Evolutionary conservation across 1,140 invertebrate species (phyloP).

Genomic region (Maconellicoccus hirsutus): DNA sequence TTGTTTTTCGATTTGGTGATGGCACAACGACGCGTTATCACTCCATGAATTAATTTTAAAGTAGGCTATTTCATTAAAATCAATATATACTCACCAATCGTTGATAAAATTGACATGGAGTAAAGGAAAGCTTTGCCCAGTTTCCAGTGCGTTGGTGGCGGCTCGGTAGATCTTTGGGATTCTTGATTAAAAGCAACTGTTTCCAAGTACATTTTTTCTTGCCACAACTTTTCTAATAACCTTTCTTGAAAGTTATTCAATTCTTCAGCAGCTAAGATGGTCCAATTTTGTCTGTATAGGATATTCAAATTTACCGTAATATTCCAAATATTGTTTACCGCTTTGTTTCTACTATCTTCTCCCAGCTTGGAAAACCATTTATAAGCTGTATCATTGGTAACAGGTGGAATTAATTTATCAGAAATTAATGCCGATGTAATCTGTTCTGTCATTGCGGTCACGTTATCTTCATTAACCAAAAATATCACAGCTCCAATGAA

Average conservation of each 20-base stretch:
- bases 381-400: conserved; percentile 32
- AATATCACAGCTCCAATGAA: conserved; percentile 86
- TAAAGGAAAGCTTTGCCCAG: conserved; percentile 90
- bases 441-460: conserved; percentile 30
- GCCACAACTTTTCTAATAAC: conserved; percentile 61
- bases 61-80: background rate
- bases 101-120: conserved; percentile 88
- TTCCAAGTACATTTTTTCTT: conserved; percentile 44
- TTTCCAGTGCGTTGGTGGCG: conserved; percentile 53
- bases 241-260: conserved; percentile 80
- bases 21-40: too few relatives aligned
- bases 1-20: too few relatives aligned
- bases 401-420: conserved; percentile 31
- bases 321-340: conserved; percentile 85
- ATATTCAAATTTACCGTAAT: conserved; percentile 88
- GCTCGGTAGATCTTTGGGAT: background rate
- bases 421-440: conserved; percentile 27
- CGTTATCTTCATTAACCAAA: conserved; percentile 71
- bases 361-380: conserved; percentile 31
- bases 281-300: conserved; percentile 91
- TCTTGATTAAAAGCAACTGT: conserved; percentile 33
- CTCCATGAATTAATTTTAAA: too few relatives aligned
- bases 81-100: conserved; percentile 66
- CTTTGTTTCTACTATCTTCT: conserved; percentile 54
- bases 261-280: conserved; percentile 68